These are phyloP conservation scores for Columba guinea DNA, from an alignment of 2,797 vertebrate species.

Conservation along the genomic window DNA sequence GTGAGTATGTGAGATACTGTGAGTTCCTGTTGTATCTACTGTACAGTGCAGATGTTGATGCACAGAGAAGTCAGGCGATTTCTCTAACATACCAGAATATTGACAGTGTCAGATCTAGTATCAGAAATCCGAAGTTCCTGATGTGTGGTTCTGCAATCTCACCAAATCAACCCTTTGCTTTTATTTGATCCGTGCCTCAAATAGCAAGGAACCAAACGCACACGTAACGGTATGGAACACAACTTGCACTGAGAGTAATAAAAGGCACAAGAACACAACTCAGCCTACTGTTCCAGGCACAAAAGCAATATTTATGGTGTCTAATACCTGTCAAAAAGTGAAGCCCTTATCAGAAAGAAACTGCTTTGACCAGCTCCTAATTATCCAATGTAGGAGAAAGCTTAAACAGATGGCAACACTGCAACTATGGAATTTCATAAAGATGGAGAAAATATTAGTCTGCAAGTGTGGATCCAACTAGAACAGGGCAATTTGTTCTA, in stretches of 20 bases:
- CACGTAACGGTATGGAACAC: not conserved
- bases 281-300: not conserved
- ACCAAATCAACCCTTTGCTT: not conserved
- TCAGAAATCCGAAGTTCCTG: not conserved
- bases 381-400: not conserved
- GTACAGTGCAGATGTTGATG: not conserved
- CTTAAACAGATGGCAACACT: conserved; percentile 6
- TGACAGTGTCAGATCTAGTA: not conserved
- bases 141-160: not conserved
- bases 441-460: conserved; percentile 50
- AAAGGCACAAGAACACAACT: not conserved
- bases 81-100: not conserved
- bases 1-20: not conserved
- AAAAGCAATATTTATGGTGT: not conserved
- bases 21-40: not conserved
- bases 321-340: not conserved
- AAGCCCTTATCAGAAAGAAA: not conserved
- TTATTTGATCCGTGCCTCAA: not conserved
- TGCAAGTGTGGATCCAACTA: conserved; percentile 66
- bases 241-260: not conserved
- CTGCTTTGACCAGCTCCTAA: conserved; percentile 22
- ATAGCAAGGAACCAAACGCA: not conserved
- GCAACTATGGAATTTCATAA: conserved; percentile 11
- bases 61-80: not conserved
- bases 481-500: conserved; percentile 59